These are phyloP conservation scores for Phylloscopus trochiloides DNA, from an alignment of 2,113 vertebrate genomes.

Conservation along the genomic window DNA sequence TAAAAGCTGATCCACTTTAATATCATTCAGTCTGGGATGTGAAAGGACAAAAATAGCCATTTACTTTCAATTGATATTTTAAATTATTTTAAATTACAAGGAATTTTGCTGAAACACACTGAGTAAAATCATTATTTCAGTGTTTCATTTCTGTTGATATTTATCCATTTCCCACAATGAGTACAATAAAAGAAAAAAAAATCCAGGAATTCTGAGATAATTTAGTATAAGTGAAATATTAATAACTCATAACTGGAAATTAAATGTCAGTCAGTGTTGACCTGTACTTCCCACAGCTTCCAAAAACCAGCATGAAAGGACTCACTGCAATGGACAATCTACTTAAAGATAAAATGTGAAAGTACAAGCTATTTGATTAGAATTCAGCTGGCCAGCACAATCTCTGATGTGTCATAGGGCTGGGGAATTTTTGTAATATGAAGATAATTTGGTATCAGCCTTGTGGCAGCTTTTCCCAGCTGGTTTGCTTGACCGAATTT, in stretches of 20 bases:
- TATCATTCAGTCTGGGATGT: background rate
- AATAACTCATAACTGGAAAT: background rate
- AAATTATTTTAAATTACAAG: background rate
- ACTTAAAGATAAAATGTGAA: background rate
- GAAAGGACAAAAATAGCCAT: background rate
- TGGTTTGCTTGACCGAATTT: background rate
- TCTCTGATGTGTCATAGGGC: background rate
- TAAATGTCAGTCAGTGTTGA: background rate
- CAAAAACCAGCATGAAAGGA: background rate
- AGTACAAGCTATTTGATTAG: background rate
- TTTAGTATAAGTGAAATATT: background rate
- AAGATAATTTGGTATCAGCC: background rate
- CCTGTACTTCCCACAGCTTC: background rate
- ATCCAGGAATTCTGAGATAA: background rate
- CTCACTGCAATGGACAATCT: background rate
- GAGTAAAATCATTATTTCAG: background rate
- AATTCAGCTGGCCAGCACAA: background rate
- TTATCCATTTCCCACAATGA: background rate
- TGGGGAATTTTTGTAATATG: background rate
- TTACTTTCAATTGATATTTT: background rate
- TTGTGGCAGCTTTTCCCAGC: background rate
- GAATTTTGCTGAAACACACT: background rate
- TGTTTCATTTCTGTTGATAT: background rate
- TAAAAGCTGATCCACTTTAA: slow-evolving; percentile 22
- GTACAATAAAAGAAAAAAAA: background rate